A percentile compares a stretch with the other conserved stretches of the same genome.
These are phyloP conservation scores for Quadroppia sp. DNA, from an alignment of 2,888 invertebrate genomes.

Conservation along the genomic window DNA sequence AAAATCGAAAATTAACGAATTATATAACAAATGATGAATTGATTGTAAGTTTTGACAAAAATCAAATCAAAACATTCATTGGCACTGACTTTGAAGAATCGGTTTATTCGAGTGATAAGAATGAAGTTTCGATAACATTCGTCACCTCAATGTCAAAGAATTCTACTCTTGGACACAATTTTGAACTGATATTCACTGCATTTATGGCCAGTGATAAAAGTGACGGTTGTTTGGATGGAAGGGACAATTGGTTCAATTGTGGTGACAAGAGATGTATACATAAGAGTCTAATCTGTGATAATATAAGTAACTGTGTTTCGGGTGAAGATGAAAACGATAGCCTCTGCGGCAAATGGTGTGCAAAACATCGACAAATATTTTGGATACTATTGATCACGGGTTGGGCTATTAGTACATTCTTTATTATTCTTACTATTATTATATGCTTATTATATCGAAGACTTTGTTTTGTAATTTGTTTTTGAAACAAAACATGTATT, in stretches of 20 bases:
- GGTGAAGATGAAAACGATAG: neutral
- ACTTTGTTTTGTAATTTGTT: constrained; percentile 5
- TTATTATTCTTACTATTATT: neutral
- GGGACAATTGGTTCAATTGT: constrained; percentile 1
- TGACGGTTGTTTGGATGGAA: neutral
- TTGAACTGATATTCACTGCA: constrained; percentile 2
- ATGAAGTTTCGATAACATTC: neutral
- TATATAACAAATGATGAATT: neutral
- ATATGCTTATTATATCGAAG: neutral
- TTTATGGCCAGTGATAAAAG: neutral
- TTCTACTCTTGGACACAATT: neutral
- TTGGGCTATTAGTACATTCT: constrained; percentile 18
- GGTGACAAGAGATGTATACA: neutral
- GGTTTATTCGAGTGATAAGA: neutral
- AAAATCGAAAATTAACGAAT: no score
- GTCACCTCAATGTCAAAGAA: neutral
- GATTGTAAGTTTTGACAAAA: neutral
- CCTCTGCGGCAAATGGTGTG: constrained; percentile 2
- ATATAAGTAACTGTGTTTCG: neutral
- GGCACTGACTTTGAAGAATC: neutral
- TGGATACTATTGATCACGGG: neutral
- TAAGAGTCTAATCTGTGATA: neutral
- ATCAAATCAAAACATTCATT: neutral
- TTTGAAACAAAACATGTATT: neutral
- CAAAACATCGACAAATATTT: neutral